Evolutionary conservation across 2,888 invertebrate genomes (phyloP).

Genomic region (Sepiola atlantica): DNA sequence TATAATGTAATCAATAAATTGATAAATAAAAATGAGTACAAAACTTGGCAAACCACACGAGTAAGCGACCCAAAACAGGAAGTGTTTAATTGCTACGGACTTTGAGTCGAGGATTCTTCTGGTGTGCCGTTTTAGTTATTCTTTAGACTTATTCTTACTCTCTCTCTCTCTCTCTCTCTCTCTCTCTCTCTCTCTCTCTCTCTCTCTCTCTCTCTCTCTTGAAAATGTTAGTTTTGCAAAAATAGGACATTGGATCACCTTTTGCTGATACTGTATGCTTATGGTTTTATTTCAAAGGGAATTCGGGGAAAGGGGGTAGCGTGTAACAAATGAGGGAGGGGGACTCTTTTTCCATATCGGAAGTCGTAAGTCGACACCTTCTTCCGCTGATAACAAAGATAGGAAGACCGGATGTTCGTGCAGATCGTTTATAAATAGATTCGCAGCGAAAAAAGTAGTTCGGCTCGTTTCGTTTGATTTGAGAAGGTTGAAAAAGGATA

Average conservation of each 20-base stretch:
- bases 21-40: too few relatives aligned
- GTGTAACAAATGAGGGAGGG: not conserved
- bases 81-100: too few relatives aligned
- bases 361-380: not conserved
- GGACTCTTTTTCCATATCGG: not conserved
- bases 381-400: constrained; percentile 32
- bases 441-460: not conserved
- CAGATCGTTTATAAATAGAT: not conserved
- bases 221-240: not conserved
- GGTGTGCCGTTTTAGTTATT: too few relatives aligned
- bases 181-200: too few relatives aligned
- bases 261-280: not conserved
- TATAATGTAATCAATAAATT: too few relatives aligned
- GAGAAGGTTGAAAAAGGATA: too few relatives aligned
- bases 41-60: too few relatives aligned
- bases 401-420: not conserved
- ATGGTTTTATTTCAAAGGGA: not conserved
- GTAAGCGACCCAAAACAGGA: too few relatives aligned
- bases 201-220: too few relatives aligned
- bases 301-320: not conserved
- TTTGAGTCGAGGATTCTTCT: too few relatives aligned
- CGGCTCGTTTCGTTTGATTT: not conserved
- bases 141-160: not conserved
- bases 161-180: too few relatives aligned
- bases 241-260: not conserved